phyloP scores from a whole-genome alignment of 2,797 vertebrate genomes.

The Myotis myotis region DNA sequence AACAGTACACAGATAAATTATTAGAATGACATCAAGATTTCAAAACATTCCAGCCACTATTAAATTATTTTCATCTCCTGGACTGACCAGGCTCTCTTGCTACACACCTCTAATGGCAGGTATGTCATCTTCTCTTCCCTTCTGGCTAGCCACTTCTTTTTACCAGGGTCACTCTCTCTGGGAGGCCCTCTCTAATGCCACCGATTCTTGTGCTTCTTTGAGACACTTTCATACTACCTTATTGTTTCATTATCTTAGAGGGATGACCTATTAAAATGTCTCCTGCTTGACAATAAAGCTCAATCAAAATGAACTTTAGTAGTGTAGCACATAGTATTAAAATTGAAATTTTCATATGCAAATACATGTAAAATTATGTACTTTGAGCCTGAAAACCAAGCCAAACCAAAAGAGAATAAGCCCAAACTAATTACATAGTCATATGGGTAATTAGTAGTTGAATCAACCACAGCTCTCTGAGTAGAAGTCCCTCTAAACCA shows the following conservation, averaged over 20 bases:
- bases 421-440: neutral
- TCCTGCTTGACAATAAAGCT: neutral
- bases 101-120: neutral
- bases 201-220: neutral
- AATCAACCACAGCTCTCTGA: neutral
- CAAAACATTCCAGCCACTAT: neutral
- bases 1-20: neutral
- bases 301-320: neutral
- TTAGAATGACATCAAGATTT: neutral
- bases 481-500: neutral
- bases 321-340: neutral
- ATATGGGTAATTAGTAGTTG: neutral
- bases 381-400: slow-evolving; percentile 13
- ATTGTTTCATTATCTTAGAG: slow-evolving; percentile 15
- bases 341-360: neutral
- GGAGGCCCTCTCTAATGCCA: neutral
- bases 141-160: neutral
- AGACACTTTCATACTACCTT: neutral
- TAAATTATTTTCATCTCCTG: neutral
- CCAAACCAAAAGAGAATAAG: slow-evolving; percentile 23
- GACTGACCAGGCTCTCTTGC: neutral
- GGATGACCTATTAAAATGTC: neutral
- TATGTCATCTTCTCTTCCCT: neutral
- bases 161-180: neutral
- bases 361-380: neutral